phyloP scores from a whole-genome alignment of 2,888 invertebrate genomes.

The Lissocephala sabroskyi region DNA sequence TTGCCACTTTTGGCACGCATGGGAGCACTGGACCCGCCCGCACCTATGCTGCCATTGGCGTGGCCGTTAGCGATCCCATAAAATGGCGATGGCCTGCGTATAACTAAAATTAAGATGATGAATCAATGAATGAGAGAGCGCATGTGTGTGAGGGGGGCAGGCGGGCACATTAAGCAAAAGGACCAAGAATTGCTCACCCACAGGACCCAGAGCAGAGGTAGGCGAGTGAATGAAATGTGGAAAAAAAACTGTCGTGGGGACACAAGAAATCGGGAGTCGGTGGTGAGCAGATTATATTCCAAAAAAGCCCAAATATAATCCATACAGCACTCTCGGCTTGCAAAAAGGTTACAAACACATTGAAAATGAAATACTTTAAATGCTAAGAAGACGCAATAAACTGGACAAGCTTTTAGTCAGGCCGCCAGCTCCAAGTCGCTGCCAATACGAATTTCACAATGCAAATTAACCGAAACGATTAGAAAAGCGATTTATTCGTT shows the following conservation, averaged over 20 bases:
- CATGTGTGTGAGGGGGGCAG: conserved; percentile 20
- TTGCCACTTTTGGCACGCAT: conserved; percentile 28
- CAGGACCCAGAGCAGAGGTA: too few relatives aligned
- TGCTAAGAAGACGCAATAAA: conserved; percentile 21
- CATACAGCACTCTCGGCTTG: conserved; percentile 50
- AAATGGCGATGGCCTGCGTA: conserved; percentile 75
- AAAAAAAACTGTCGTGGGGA: too few relatives aligned
- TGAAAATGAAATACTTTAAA: conserved; percentile 19
- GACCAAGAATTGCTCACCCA: too few relatives aligned
- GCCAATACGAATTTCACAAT: too few relatives aligned
- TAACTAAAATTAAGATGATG: conserved; percentile 72
- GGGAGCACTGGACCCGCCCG: conserved; percentile 25
- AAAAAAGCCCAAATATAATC: conserved; percentile 46
- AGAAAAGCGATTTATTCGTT: too few relatives aligned
- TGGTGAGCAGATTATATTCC: conserved; percentile 49
- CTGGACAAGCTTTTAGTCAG: too few relatives aligned
- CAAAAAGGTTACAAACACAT: conserved; percentile 54
- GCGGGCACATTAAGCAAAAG: conserved; percentile 1
- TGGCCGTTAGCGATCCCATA: conserved; percentile 57
- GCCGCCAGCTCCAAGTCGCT: too few relatives aligned
- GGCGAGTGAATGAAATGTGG: too few relatives aligned
- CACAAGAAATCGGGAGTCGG: too few relatives aligned
- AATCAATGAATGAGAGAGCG: conserved; percentile 59
- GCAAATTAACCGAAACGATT: too few relatives aligned
- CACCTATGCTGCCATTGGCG: conserved; percentile 49